Percentiles rank a stretch among this genome's conserved stretches.
Conservation (phyloP, 2,113 vertebrate species). For the Corythaeola cristata region DNA sequence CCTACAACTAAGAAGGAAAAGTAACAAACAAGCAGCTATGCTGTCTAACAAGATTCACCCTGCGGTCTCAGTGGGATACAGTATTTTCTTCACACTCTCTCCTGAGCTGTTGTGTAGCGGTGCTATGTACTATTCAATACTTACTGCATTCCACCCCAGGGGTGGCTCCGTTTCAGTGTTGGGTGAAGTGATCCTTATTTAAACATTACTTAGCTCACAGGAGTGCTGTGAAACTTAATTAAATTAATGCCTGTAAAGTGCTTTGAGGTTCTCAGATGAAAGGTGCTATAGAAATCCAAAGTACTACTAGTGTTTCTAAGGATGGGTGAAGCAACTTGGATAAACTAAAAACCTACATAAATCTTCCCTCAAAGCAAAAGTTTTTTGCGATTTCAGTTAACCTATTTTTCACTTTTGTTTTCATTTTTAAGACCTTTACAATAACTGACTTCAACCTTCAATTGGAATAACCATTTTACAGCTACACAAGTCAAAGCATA, state of each 20-base stretch:
- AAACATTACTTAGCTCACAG: conserved; percentile 61
- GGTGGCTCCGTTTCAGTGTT: conserved; percentile 40
- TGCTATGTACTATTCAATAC: conserved; percentile 7
- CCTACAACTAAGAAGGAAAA: not conserved
- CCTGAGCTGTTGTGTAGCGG: not conserved
- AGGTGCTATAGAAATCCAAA: conserved; percentile 50
- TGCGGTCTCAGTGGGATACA: not conserved
- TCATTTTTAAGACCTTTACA: not conserved
- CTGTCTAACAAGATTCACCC: not conserved
- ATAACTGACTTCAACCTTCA: not conserved
- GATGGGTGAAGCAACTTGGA: conserved; percentile 9
- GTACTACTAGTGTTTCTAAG: conserved; percentile 26
- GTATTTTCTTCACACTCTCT: not conserved
- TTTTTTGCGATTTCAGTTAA: not conserved
- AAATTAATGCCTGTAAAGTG: conserved; percentile 58
- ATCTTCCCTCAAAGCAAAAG: conserved; percentile 1
- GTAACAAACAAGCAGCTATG: not conserved
- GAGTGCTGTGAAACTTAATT: conserved; percentile 66
- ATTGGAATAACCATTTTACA: not conserved
- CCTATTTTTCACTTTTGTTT: not conserved
- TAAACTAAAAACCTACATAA: conserved; percentile 29
- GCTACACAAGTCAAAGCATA: not conserved
- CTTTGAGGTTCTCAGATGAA: conserved; percentile 67
- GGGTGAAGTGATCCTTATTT: conserved; percentile 62
- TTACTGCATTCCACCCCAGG: conserved; percentile 27